A percentile compares a stretch with the other conserved stretches of the same genome.
Conservation (phyloP, 2,888 invertebrate genomes). For the Synergus umbraculus region DNA sequence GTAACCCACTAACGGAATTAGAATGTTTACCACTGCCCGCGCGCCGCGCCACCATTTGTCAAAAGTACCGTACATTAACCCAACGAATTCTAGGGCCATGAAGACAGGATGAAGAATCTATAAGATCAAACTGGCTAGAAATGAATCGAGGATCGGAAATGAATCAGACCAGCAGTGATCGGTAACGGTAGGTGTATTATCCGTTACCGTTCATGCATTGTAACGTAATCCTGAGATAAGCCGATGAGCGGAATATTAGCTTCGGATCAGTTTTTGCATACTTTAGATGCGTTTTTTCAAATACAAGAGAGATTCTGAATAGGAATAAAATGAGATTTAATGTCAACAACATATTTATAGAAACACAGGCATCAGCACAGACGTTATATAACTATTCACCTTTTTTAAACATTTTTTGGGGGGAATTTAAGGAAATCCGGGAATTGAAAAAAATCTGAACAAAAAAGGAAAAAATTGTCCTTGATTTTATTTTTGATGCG, state of each 20-base stretch:
- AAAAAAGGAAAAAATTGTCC: too few species aligned
- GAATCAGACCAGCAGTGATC: conserved; percentile 67
- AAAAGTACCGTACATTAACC: conserved; percentile 14
- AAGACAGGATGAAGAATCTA: not conserved
- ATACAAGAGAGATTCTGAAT: not conserved
- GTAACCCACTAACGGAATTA: conserved; percentile 55
- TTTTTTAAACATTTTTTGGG: too few species aligned
- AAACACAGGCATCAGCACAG: too few species aligned
- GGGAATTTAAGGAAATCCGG: too few species aligned
- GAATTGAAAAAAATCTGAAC: too few species aligned
- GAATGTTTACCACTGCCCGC: not conserved
- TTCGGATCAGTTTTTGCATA: conserved; percentile 3
- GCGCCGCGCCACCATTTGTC: not conserved
- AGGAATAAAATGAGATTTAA: too few species aligned
- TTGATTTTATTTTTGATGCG: too few species aligned
- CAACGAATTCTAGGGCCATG: not conserved
- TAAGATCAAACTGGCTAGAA: conserved; percentile 9
- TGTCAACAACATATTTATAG: too few species aligned
- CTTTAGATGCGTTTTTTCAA: not conserved
- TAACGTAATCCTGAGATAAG: conserved; percentile 34
- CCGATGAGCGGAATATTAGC: conserved; percentile 14
- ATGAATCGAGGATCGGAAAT: conserved; percentile 62
- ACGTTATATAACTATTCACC: too few species aligned
- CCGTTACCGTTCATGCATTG: conserved; percentile 62
- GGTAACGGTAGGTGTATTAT: conserved; percentile 68